Evolutionary conservation across 1,140 invertebrate genomes (phyloP).

Genomic region (Ruditapes philippinarum): DNA sequence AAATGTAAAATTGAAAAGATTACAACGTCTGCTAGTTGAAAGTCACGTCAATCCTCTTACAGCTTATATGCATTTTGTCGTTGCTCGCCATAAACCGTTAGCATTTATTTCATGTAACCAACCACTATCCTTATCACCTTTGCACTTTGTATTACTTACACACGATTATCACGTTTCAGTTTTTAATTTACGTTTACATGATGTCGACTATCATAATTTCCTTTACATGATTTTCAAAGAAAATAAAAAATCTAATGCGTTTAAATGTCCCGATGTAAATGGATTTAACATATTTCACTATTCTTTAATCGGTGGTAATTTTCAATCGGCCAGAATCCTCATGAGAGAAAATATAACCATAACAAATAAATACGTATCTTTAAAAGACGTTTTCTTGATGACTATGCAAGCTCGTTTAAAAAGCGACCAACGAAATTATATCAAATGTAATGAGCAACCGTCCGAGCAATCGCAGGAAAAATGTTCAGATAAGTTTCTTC

Average conservation of each 20-base stretch:
- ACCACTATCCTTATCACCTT: background rate
- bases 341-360: background rate
- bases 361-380: background rate
- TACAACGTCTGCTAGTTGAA: background rate
- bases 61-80: background rate
- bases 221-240: background rate
- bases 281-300: conserved; percentile 8
- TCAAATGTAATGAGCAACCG: background rate
- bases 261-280: background rate
- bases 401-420: background rate
- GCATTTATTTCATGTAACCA: background rate
- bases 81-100: background rate
- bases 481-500: background rate
- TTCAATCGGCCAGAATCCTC: background rate
- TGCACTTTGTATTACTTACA: background rate
- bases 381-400: background rate
- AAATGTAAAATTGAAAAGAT: background rate
- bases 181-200: background rate
- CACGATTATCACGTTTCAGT: background rate
- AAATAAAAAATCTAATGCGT: background rate
- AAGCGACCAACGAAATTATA: background rate
- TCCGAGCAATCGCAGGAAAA: background rate
- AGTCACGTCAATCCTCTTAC: no score
- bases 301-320: background rate
- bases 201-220: background rate